Percentiles rank a stretch among this genome's conserved stretches.
Evolutionary conservation across 2,797 vertebrate genomes (phyloP).

Genomic region (Gadopsis bispinosus): DNA sequence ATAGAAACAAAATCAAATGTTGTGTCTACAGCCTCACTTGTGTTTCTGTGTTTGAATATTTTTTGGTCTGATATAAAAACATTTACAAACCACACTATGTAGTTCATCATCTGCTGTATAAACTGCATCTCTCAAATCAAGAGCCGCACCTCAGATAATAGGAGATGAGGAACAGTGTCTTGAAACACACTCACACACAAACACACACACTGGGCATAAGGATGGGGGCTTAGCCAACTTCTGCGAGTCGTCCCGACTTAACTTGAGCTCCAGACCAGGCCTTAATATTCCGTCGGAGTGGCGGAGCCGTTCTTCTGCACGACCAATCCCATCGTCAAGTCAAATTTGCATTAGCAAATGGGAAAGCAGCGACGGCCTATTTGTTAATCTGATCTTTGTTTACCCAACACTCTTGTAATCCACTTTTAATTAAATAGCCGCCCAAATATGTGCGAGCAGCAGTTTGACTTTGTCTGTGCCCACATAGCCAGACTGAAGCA

Average conservation of each 20-base stretch:
- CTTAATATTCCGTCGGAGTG: conserved; percentile 92
- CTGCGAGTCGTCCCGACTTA: conserved; percentile 79
- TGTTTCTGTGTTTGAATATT: conserved; percentile 33
- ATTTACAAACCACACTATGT: conserved; percentile 9
- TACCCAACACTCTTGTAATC: conserved; percentile 95
- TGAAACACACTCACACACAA: conserved; percentile 16
- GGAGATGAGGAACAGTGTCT: conserved; percentile 42
- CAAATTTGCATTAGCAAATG: conserved; percentile 99
- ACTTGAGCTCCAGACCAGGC: conserved; percentile 86
- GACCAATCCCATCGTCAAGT: conserved; percentile 94
- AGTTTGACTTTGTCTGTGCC: conserved; percentile 98
- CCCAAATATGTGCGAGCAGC: conserved; percentile 95
- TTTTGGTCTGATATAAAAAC: conserved; percentile 38
- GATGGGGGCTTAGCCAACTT: conserved; percentile 86
- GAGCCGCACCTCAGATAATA: conserved; percentile 49
- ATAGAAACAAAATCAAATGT: background rate
- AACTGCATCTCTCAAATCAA: conserved; percentile 46
- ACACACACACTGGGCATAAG: conserved; percentile 79
- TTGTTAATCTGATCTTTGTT: conserved; percentile 99
- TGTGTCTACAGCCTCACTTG: conserved; percentile 10
- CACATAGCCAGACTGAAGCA: conserved; percentile 87
- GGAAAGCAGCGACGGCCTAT: conserved; percentile 94
- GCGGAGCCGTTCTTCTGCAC: conserved; percentile 92
- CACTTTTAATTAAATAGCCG: conserved; percentile 99
- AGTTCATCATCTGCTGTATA: conserved; percentile 53